Evolutionary conservation across 92 coral and sea anemone genomes (phyloP).

Genomic region (Phenganax stokvisi): DNA sequence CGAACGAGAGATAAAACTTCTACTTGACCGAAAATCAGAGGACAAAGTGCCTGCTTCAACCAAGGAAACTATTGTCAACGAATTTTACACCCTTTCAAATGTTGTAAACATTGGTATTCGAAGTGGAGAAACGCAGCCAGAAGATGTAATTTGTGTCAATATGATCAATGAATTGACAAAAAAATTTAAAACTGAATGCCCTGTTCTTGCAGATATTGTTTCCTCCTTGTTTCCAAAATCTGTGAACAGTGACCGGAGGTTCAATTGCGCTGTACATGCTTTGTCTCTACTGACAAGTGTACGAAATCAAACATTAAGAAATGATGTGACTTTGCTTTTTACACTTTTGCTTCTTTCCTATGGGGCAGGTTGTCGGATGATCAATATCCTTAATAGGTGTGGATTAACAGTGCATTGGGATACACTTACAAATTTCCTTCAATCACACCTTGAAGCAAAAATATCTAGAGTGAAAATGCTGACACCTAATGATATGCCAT

Average conservation of each 20-base stretch:
- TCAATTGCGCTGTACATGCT: conserved; percentile 41
- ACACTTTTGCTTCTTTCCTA: conserved; percentile 35
- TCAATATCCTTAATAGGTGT: conserved; percentile 35
- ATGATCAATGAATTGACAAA: too few species aligned
- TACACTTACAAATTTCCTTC: conserved; percentile 24
- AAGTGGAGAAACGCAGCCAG: too few species aligned
- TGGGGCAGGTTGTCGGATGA: conserved; percentile 46
- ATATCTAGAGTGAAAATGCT: not conserved
- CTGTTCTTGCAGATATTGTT: conserved; percentile 16
- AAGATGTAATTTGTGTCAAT: too few species aligned
- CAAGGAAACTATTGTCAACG: too few species aligned
- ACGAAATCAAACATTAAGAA: conserved; percentile 22
- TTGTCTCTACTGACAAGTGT: conserved; percentile 34
- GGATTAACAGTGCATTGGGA: conserved; percentile 45
- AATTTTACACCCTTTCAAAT: too few species aligned
- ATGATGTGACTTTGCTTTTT: conserved; percentile 33
- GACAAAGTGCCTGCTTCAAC: too few species aligned
- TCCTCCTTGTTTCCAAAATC: conserved; percentile 35
- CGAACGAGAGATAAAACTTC: too few species aligned
- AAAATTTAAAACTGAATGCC: not conserved
- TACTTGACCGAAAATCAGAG: too few species aligned
- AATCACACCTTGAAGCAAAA: conserved; percentile 1
- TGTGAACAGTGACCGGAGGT: not conserved
- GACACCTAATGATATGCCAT: conserved; percentile 41
- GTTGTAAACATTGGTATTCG: too few species aligned